phyloP scores from a whole-genome alignment of 2,888 invertebrate genomes.

The Trissolcus japonicus region DNA sequence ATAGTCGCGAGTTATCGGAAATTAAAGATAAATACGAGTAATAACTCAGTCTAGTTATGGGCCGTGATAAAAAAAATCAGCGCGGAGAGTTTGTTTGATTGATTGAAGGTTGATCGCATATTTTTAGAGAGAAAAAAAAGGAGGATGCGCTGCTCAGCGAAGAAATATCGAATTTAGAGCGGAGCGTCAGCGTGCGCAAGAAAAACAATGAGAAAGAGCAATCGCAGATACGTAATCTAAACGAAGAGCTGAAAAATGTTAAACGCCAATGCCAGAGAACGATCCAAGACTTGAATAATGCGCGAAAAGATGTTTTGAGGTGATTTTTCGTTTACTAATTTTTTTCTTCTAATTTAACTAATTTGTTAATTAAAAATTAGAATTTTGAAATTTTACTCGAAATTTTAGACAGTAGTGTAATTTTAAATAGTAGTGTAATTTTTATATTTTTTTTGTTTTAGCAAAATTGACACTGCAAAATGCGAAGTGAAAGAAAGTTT shows the following conservation, averaged over 20 bases:
- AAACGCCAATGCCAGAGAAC: constrained; percentile 3
- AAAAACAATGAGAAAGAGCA: neutral
- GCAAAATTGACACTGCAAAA: constrained; percentile 13
- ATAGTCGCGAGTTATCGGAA: constrained; percentile 7
- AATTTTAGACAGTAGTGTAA: no score
- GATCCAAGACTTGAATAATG: constrained; percentile 1
- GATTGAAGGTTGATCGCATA: no score
- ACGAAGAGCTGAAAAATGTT: constrained; percentile 12
- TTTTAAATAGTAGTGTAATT: neutral
- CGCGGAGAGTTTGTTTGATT: no score
- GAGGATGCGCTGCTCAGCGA: no score
- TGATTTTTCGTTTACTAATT: no score
- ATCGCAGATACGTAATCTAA: constrained; percentile 3
- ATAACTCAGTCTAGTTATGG: neutral
- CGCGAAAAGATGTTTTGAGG: constrained; percentile 2
- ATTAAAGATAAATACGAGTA: constrained; percentile 17
- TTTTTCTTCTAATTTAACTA: no score
- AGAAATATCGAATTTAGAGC: neutral
- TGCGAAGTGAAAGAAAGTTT: constrained; percentile 6
- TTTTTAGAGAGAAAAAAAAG: no score
- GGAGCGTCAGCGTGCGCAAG: neutral
- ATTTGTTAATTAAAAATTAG: no score
- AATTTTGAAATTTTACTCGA: no score
- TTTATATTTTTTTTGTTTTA: neutral
- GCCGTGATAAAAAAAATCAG: no score